Evolutionary conservation across 2,888 invertebrate species (phyloP), one percentile per base, ranked within the genome.

Genomic region (Patella pellucida): DNA sequence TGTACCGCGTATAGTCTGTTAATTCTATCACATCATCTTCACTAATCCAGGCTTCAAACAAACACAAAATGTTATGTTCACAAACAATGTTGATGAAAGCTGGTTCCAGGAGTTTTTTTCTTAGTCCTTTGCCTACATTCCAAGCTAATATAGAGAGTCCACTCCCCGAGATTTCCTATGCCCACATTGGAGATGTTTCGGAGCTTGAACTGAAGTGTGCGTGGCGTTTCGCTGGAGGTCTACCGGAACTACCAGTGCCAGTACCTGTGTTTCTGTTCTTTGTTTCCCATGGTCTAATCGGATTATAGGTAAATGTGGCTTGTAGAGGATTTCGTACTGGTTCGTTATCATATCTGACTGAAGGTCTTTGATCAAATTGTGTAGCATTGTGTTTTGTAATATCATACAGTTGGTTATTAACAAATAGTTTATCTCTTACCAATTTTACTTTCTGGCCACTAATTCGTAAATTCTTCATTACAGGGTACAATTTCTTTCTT

Each of bases 381-480:
- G 31, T 31, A 31, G 31, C 31, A 31, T 31, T 31, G 31, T 31
- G 31, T 31, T 31, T 31, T 3, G 31, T 31, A 31, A 31, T 31
- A 31, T 31, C 31, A 31, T 31, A 31, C 3, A 31, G 31, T 31
- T 31, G 31, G 4, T 31, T 31, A 31, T 31, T 31, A 31, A 56
- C n/a, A n/a, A 56, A 56, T 5, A 56, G 56, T 56, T n/a, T 56
- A 56, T 56, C 56, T 56, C n/a, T 56, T 56, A n/a, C 56, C 56
- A n/a, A 5, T 56, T 19, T 56, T n/a, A 56, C n/a, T 5, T 56
- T 56, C 56, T n/a, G 56, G 14, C 56, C 56, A 12, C 56, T 56
- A 11, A 19, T n/a, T 19, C 19, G 16, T 1, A 56, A 19, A 7
- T 56, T 16, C 19, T 56, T n/a, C n/a, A 56, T 16, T 19, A 56